Conservation (phyloP, 92 coral and sea anemone genomes). For the Porites evermanni region DNA sequence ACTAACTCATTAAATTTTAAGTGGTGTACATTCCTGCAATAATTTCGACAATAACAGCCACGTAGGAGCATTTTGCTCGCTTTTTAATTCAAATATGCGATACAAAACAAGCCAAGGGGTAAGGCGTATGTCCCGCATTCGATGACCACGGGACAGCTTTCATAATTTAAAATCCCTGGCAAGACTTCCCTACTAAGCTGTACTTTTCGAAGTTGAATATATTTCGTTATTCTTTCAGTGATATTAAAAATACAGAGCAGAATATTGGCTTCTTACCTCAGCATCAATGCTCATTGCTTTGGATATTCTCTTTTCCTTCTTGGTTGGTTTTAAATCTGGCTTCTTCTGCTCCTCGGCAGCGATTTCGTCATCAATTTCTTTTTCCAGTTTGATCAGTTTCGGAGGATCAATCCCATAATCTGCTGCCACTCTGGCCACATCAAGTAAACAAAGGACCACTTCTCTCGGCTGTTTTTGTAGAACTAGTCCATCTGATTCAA, state of each 20-base stretch:
- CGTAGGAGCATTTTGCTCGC: background rate
- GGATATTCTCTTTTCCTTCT: conserved; percentile 67
- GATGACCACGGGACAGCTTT: conserved; percentile 4
- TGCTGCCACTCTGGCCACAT: conserved; percentile 92
- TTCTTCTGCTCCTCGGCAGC: conserved; percentile 78
- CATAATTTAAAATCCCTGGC: conserved; percentile 1
- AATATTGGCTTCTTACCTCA: conserved; percentile 75
- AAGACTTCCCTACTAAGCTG: background rate
- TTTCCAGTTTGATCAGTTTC: conserved; percentile 85
- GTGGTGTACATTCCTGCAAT: conserved; percentile 8
- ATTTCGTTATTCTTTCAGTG: background rate
- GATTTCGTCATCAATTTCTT: conserved; percentile 96
- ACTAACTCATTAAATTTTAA: background rate
- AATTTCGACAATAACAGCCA: conserved; percentile 4
- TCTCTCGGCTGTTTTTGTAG: conserved; percentile 96
- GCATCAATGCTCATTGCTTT: conserved; percentile 78
- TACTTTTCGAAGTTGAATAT: background rate
- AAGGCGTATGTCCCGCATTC: background rate
- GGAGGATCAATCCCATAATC: conserved; percentile 96
- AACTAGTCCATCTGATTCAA: conserved; percentile 96
- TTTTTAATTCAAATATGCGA: background rate
- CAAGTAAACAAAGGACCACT: conserved; percentile 89
- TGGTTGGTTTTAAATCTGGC: conserved; percentile 47
- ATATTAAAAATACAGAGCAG: conserved; percentile 21
- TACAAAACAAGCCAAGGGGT: background rate